Percentiles rank a stretch among this genome's conserved stretches.
phyloP scores from a whole-genome alignment of 2,113 vertebrate species.

The Paraplagusia blochii region DNA sequence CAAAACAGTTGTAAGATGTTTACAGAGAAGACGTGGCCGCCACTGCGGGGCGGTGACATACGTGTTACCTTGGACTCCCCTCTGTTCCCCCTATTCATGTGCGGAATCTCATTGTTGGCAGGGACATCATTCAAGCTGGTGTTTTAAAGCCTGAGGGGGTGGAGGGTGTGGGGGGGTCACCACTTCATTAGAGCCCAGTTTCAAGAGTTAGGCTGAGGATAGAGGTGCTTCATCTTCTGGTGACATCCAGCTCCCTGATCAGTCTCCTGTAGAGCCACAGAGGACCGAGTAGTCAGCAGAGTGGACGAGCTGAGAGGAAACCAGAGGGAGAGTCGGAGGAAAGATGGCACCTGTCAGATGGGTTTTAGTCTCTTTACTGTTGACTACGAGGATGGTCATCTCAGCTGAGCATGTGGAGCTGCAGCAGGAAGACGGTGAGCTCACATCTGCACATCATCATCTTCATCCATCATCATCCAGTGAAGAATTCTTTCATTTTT shows the following conservation, averaged over 20 bases:
- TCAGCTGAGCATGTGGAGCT: slow-evolving; percentile 44
- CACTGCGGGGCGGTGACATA: slow-evolving; percentile 49
- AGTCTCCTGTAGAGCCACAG: slow-evolving; percentile 45
- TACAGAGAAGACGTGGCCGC: slow-evolving; percentile 55
- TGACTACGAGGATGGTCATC: slow-evolving; percentile 48
- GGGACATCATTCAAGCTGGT: slow-evolving; percentile 71
- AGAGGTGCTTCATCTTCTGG: slow-evolving; percentile 45
- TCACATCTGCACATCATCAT: slow-evolving; percentile 6
- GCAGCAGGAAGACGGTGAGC: slow-evolving; percentile 61
- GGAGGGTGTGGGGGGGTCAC: slow-evolving; percentile 64
- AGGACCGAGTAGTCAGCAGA: slow-evolving; percentile 31
- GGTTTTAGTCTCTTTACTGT: slow-evolving; percentile 56
- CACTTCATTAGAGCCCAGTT: slow-evolving; percentile 63
- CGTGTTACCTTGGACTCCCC: slow-evolving; percentile 69
- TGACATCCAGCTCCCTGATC: slow-evolving; percentile 54
- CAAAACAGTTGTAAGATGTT: slow-evolving; percentile 62
- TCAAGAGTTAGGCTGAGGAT: slow-evolving; percentile 46
- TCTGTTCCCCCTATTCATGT: slow-evolving; percentile 63
- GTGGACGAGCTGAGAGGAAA: slow-evolving; percentile 23
- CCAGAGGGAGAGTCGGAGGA: slow-evolving; percentile 33
- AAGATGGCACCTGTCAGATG: slow-evolving; percentile 60
- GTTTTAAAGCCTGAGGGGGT: slow-evolving; percentile 67
- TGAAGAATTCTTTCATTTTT: too few relatives aligned
- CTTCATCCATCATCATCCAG: too few relatives aligned
- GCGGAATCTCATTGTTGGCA: slow-evolving; percentile 76